Evolutionary conservation across 2,797 vertebrate species (phyloP), one percentile per base, ranked within the genome.

Genomic region (Serranus cabrilla): DNA sequence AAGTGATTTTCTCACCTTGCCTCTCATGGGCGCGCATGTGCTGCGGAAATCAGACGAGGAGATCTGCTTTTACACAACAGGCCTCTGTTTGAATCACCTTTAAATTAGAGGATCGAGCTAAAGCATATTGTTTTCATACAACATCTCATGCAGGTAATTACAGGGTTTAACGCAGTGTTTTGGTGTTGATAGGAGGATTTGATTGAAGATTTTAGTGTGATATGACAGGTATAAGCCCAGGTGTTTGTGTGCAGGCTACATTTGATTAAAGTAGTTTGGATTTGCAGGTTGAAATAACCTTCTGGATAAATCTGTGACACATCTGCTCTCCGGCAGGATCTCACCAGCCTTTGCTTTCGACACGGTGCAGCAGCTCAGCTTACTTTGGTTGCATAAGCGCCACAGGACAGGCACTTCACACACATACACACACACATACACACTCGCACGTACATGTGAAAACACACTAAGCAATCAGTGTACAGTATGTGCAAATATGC

Each of bases 1-100:
- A 34, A 56, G 52, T 47, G 71, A 82, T 81, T 83, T 76, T 54
- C 72, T 85, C 79, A 85, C 65, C 81, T 63, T n/a, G 49, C 57
- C 80, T 52, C 87, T 76, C 78, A 67, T 83, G 80, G 77, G 52
- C 57, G 75, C 56, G 47, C 88, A 88, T 87, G 92, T 91, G 89
- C 83, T 43, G 54, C 67, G 40, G 31, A 68, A 71, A 69, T 47
- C 50, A 71, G 21, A 61, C 14, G 13, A 77, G 57, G n/a, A 47
- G 51, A 88, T 85, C 76, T 23, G 23, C 71, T 86, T n/a, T 79
- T 86, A 74, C 52, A 68, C 85, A 60, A 50, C 71, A 57, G 34
- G 45, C 25, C 50, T 70, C 51, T 65, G 46, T 39, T 34, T 40
- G 66, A 61, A 58, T 40, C 18, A 31, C 14, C 34, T 39, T 67